Percentiles rank a stretch among this genome's conserved stretches.
Conservation (phyloP, 1,140 invertebrate genomes). For the Brachionus manjavacas region DNA sequence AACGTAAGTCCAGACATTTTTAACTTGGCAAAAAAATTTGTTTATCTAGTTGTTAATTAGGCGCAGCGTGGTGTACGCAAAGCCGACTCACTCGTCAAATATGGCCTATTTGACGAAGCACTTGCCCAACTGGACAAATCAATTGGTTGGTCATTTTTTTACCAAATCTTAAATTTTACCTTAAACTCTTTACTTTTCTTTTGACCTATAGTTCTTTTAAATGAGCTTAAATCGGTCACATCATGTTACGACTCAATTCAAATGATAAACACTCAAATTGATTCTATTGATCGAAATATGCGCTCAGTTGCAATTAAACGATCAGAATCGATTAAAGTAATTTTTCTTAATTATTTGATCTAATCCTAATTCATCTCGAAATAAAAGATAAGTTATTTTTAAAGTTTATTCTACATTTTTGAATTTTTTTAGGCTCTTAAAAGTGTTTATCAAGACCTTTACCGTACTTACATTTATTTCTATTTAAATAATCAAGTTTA, state of each 20-base stretch:
- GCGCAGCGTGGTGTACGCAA: constrained; percentile 4
- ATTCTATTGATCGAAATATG: constrained; percentile 39
- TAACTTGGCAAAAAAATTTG: not conserved
- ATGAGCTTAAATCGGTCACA: constrained; percentile 26
- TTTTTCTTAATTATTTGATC: not conserved
- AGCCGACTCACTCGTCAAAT: not conserved
- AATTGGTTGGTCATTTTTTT: constrained; percentile 5
- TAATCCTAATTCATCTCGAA: not conserved
- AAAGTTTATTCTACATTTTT: not conserved
- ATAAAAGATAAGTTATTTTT: not conserved
- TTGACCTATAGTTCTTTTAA: not conserved
- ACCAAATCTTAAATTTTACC: not conserved
- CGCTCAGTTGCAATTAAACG: constrained; percentile 41
- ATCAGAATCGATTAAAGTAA: constrained; percentile 40
- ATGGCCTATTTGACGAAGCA: constrained; percentile 25
- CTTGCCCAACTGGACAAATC: constrained; percentile 17
- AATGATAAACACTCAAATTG: constrained; percentile 32
- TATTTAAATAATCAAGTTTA: too few relatives aligned
- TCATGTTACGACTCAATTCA: constrained; percentile 33
- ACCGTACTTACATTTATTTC: not conserved
- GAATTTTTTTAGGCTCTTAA: not conserved
- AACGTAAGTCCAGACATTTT: not conserved
- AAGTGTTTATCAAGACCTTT: not conserved
- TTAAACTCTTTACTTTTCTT: not conserved
- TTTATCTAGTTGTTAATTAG: not conserved